phyloP scores from a whole-genome alignment of 2,113 vertebrate genomes.

The Hypanus sabinus region DNA sequence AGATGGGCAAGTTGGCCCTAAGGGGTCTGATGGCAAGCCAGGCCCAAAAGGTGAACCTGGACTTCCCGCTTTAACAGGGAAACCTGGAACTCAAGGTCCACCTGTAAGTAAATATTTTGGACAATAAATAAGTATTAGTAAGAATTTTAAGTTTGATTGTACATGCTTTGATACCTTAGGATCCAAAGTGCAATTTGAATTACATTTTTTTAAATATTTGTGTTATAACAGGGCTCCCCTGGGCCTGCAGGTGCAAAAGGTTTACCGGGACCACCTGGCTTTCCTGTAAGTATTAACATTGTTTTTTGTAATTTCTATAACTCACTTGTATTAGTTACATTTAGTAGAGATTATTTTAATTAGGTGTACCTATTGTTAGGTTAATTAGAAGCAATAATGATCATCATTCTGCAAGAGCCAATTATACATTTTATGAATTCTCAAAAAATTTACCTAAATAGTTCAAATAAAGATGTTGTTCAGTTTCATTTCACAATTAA shows the following conservation, averaged over 20 bases:
- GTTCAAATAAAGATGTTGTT: background rate
- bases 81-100: background rate
- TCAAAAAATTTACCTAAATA: background rate
- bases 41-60: background rate
- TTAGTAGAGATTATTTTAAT: background rate
- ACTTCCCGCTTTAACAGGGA: background rate
- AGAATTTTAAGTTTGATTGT: background rate
- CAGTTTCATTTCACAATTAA: background rate
- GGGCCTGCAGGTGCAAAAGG: background rate
- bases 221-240: background rate
- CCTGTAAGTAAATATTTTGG: background rate
- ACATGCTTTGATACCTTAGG: background rate
- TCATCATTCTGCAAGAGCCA: background rate
- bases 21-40: background rate
- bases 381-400: background rate
- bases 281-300: slow-evolving; percentile 3
- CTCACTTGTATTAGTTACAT: background rate
- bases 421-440: background rate
- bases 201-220: background rate
- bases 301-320: background rate
- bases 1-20: background rate
- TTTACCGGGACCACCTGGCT: background rate
- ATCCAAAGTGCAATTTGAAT: background rate
- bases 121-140: background rate
- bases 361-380: too few species aligned